Base-by-base conservation (phyloP, 2,113 vertebrate genomes). In the Empidonax traillii region DNA sequence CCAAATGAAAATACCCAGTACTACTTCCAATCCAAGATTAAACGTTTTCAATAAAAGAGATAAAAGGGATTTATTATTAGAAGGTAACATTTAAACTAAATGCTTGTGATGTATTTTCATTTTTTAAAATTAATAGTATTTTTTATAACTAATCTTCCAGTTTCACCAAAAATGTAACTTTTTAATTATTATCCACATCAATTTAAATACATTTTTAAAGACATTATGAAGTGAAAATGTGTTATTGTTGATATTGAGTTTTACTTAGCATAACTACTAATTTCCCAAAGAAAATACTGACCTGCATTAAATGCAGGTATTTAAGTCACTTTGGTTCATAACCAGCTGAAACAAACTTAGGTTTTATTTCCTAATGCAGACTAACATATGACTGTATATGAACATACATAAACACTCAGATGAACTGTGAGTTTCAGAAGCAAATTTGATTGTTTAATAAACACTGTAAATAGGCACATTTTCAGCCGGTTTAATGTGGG, bases 301-400 rank as follows among this genome's bases (percentile, higher is more conserved):
- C n/a, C 43, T 82, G 80, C 67, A 59, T 22, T 14, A 86, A 51
- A 68, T n/a, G 7, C 25, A 73, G 68, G 27, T 44, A 49, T 89
- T 95, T 88, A 91, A 78, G 49, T 69, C 21, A 56, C 41, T 86
- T 91, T 94, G 11, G 28, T 95, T 90, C 51, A 93, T 20, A 93
- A 11, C 35, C 92, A 67, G 47, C 21, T 71, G 27, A 93, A 83
- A 82, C 12, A 92, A 84, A 14, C 3, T 53, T 24, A 51, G 1
- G 1, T 83, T 65, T 75, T 41, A 41, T 90, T 82, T 58, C 17
- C 56, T 86, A 89, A 52, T 20, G 49, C 31, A 72, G 12, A 21
- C 39, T 37, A 67, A 19, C 33, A n/a, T 68, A 85, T 90, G 56
- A 41, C 14, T 71, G 5, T 47, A n/a, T 43, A 41, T 37, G 31